These are phyloP conservation scores for Rousettus madagascariensis DNA, from an alignment of 2,797 vertebrate species.

Conservation along the genomic window DNA sequence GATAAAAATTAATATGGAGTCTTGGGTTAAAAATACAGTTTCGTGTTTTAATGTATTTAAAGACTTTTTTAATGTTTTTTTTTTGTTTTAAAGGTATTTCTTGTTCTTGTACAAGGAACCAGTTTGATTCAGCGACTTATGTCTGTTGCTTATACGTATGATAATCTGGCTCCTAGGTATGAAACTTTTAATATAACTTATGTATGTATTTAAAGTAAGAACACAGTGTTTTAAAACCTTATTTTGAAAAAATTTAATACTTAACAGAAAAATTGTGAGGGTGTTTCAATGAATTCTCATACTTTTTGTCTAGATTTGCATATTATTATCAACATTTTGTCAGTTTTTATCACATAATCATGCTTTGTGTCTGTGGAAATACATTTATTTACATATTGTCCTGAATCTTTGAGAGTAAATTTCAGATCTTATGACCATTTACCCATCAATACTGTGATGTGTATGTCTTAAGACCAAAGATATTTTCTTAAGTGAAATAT, in stretches of 20 bases:
- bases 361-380: not conserved
- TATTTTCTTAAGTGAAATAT: conserved; percentile 1
- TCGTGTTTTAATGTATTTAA: conserved; percentile 41
- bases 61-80: conserved; percentile 80
- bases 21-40: conserved; percentile 24
- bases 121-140: conserved; percentile 97
- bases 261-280: not conserved
- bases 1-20: conserved; percentile 20
- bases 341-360: not conserved
- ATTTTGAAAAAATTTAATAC: conserved; percentile 13
- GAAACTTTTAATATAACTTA: conserved; percentile 54
- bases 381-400: not conserved
- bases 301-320: not conserved
- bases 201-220: conserved; percentile 34
- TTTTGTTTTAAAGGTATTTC: conserved; percentile 91
- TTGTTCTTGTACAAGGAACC: conserved; percentile 96
- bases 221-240: not conserved
- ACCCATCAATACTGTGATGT: not conserved
- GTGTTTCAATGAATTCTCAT: not conserved
- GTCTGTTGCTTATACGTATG: conserved; percentile 98
- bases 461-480: not conserved
- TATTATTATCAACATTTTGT: not conserved
- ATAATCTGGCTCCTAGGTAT: conserved; percentile 98
- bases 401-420: not conserved
- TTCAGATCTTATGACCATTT: not conserved